Evolutionary conservation across 2,888 invertebrate species (phyloP), one percentile per base, ranked within the genome.

Genomic region (Melinaea menophilus): DNA sequence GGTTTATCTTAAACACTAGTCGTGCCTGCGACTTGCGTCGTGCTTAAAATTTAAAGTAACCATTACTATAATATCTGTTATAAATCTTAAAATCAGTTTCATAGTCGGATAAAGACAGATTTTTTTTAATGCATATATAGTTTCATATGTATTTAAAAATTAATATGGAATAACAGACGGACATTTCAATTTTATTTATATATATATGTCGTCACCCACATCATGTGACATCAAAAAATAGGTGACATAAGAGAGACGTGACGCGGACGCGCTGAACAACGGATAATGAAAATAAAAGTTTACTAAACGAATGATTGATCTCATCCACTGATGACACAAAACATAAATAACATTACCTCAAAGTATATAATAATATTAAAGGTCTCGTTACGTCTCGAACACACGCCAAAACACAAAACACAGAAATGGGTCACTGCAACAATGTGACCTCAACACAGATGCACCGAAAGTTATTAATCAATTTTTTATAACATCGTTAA

Each of bases 401-500:
- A 70, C 74, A 78, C 82, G 87, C 84, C 88, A 86, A 86, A 88
- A 88, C 86, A 87, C 76, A 78, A 76, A 74, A 72, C 72, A n/a
- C 75, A 72, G 77, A 87, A 82, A 85, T 86, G 81, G 87, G 88
- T 87, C 87, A 87, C 70, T 70, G 87, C 88, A 87, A 90, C 88
- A 84, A 79, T 84, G 89, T 88, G 75, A 82, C 82, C 83, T 82
- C 78, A 79, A 75, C 75, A 72, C 78, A 78, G 79, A 78, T 80
- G 72, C 77, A 79, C 79, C 80, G 77, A 77, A 54, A 71, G 84
- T 83, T 63, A 61, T 64, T 61, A 64, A 64, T 64, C 64, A 64
- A 64, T 70, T 86, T 22, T 90, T 90, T 84, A 90, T 80, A 83
- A 70, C 84, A 75, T 86, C 88, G 87, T 90, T 88, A 90, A 89